These are phyloP conservation scores for Rallus crepitans DNA, from an alignment of 2,797 vertebrate species.

Conservation along the genomic window DNA sequence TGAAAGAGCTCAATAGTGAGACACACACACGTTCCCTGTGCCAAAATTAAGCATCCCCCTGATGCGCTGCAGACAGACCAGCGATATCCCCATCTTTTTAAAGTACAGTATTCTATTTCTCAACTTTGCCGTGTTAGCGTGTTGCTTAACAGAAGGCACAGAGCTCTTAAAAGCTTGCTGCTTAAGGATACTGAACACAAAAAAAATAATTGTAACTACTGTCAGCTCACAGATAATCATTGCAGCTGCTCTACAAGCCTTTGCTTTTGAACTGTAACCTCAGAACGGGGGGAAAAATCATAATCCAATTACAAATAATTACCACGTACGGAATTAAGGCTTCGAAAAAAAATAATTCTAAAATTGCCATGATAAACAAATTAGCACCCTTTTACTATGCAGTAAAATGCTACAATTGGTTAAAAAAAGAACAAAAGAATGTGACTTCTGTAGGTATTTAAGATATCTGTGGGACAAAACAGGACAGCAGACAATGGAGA, in stretches of 20 bases:
- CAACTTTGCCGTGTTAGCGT: background rate
- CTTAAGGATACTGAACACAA: conserved; percentile 2
- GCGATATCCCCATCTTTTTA: background rate
- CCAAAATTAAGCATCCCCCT: background rate
- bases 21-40: rapidly evolving
- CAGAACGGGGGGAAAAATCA: background rate
- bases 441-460: conserved; percentile 14
- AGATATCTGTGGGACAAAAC: conserved; percentile 40
- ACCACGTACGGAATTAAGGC: background rate
- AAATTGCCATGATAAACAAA: conserved; percentile 17
- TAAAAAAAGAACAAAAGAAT: conserved; percentile 27
- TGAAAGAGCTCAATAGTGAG: background rate
- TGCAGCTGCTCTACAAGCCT: background rate
- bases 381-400: conserved; percentile 36
- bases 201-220: background rate
- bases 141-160: conserved; percentile 17
- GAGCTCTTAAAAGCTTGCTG: conserved; percentile 26
- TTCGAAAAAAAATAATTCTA: background rate
- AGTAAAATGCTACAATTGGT: conserved; percentile 41
- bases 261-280: conserved; percentile 30
- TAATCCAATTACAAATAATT: background rate
- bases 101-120: background rate
- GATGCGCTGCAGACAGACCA: background rate
- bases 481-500: conserved; percentile 31
- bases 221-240: background rate